Percentiles rank a stretch among this genome's conserved stretches.
Conservation (phyloP, 2,888 invertebrate species). For the Imbricaverruca yamaguchii region DNA sequence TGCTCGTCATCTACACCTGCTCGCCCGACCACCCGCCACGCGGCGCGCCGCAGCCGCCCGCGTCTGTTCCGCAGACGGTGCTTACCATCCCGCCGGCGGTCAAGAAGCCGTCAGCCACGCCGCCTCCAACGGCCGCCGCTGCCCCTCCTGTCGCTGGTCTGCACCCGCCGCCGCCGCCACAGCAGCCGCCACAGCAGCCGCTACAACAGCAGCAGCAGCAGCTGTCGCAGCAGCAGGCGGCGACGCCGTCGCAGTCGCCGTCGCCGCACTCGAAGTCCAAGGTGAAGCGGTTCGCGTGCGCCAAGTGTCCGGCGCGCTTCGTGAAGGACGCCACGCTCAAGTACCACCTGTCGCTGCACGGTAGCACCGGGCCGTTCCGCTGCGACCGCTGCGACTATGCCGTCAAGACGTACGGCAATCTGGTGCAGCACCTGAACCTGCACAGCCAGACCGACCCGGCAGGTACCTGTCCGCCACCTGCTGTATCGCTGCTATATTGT, state of each 20-base stretch:
- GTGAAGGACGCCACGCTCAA: constrained; percentile 61
- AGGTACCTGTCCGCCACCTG: neutral
- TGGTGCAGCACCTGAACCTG: constrained; percentile 55
- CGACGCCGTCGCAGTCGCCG: neutral
- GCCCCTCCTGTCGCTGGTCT: no score
- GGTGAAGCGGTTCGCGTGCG: constrained; percentile 45
- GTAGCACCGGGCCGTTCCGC: constrained; percentile 55
- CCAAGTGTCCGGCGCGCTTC: constrained; percentile 64
- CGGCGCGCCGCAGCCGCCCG: constrained; percentile 45
- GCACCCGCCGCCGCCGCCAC: no score
- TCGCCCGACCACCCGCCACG: constrained; percentile 57
- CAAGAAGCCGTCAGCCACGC: neutral
- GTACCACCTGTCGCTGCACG: constrained; percentile 61
- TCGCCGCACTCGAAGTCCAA: constrained; percentile 27
- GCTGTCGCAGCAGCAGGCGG: constrained; percentile 20
- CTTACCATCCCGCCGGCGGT: neutral
- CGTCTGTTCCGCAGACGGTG: neutral
- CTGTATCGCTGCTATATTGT: neutral
- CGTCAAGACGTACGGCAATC: constrained; percentile 58
- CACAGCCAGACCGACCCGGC: constrained; percentile 46
- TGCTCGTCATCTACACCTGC: constrained; percentile 53
- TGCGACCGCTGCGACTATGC: constrained; percentile 64
- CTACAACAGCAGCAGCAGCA: constrained; percentile 4
- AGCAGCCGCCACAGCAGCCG: no score
- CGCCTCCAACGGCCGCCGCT: no score